Evolutionary conservation across 2,888 invertebrate species (phyloP).

Genomic region (Platypus cylindrus): DNA sequence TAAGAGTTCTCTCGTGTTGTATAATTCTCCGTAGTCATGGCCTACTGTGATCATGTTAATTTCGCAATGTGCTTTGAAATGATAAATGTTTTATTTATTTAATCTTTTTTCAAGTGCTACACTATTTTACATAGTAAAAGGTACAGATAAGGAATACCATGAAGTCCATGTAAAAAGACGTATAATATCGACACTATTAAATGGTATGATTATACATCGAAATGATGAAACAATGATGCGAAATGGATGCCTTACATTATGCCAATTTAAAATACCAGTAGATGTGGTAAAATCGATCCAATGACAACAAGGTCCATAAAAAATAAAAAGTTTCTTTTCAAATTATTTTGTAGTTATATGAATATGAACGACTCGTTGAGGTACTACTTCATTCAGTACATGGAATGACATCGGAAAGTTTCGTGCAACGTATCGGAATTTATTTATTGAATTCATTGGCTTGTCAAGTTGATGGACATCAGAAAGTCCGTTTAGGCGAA

Average conservation of each 20-base stretch:
- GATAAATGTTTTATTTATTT: slow-evolving; percentile 11
- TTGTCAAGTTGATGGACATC: slow-evolving; percentile 88
- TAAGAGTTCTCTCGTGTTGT: too few species aligned
- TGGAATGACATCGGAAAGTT: slow-evolving; percentile 73
- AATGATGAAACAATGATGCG: slow-evolving; percentile 89
- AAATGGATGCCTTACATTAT: slow-evolving; percentile 88
- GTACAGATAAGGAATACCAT: slow-evolving; percentile 64
- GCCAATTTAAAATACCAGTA: slow-evolving; percentile 87
- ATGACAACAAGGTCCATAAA: too few species aligned
- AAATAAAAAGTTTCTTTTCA: too few species aligned
- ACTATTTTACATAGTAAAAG: slow-evolving; percentile 88
- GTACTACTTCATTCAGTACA: slow-evolving; percentile 72
- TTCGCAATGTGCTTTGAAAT: background rate
- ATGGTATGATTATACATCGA: slow-evolving; percentile 79
- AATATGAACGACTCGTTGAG: slow-evolving; percentile 75
- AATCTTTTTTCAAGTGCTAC: slow-evolving; percentile 62
- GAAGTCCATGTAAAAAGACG: slow-evolving; percentile 57
- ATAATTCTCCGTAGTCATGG: background rate
- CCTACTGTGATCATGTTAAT: background rate
- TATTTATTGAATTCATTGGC: slow-evolving; percentile 90
- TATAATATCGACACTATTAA: slow-evolving; percentile 70
- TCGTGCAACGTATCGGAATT: slow-evolving; percentile 89
- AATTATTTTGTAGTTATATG: slow-evolving; percentile 71
- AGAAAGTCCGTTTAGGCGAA: slow-evolving; percentile 84
- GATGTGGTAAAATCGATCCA: slow-evolving; percentile 91